Base-by-base conservation (phyloP, 2,113 vertebrate genomes). In the Equus przewalskii region DNA sequence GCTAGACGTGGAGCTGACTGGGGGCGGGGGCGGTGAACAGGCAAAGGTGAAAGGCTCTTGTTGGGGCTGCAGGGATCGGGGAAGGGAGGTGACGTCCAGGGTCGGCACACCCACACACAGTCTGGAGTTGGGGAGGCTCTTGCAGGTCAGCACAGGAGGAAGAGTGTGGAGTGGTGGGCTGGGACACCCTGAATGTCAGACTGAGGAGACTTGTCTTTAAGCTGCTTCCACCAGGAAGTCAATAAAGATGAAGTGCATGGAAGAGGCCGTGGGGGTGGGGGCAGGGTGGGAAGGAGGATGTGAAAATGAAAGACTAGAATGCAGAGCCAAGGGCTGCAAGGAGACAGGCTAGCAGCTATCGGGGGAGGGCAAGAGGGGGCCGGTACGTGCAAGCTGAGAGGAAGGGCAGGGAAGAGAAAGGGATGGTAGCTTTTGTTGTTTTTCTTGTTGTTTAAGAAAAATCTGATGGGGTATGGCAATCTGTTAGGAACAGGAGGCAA, bases 151-250 rank as follows among this genome's bases (percentile, higher is more conserved):
- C 84, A 7, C 44, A 4, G 41, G 65, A 58, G 54, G 36, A 4
- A 26, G 16, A 1, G 4, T 30, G 44, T 1, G n/a, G 33, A 7
- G 30, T 7, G 36, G 24, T 0, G 6, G 7, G 46, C 44, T 49
- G 49, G 51, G 8, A 5, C 51, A 16, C 54, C 41, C 41, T 67
- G 30, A 64, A 11, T 2, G 4, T 70, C 88, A 69, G 64, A 30
- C 46, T 64, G 46, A 22, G 30, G 64, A 79, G 30, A 19, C 30
- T 67, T 28, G 3, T 46, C 62, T 41, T 64, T 62, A 41, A 49
- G n/a, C 12, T 7, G 30, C 49, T 24, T 46, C 33, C 30, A 60
- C 11, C 14, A 6, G 28, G 41, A 44, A 46, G 67, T 87, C 36
- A 36, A 12, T 30, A 14, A 46, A 58, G 62, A 41, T 0, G 30